A percentile compares a stretch with the other conserved stretches of the same genome.
phyloP scores from a whole-genome alignment of 2,888 invertebrate species.

The Drosophila flavopinicola region DNA sequence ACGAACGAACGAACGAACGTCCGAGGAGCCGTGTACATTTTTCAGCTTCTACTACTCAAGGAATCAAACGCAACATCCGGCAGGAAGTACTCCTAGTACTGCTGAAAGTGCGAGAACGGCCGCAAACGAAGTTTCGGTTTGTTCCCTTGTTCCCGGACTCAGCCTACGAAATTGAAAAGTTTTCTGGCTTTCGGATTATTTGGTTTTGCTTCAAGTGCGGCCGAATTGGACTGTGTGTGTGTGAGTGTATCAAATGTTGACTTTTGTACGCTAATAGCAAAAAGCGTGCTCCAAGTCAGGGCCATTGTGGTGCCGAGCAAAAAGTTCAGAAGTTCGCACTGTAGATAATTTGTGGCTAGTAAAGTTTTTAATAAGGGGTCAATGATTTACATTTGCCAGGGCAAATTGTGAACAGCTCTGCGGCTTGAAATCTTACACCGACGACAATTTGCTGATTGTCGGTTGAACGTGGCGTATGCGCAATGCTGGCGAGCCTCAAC shows the following conservation, averaged over 20 bases:
- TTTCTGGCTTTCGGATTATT: constrained; percentile 63
- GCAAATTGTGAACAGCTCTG: constrained; percentile 34
- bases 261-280: constrained; percentile 76
- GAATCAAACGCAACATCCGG: constrained; percentile 65
- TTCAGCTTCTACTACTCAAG: constrained; percentile 39
- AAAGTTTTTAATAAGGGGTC: constrained; percentile 79
- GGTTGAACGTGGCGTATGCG: constrained; percentile 23
- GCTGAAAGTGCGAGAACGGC: constrained; percentile 2
- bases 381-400: constrained; percentile 72
- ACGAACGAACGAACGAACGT: no score
- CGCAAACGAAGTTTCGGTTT: background rate
- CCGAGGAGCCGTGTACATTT: constrained; percentile 71
- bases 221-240: constrained; percentile 11
- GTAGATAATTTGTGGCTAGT: constrained; percentile 73
- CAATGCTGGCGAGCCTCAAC: constrained; percentile 4
- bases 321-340: constrained; percentile 71
- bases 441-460: constrained; percentile 30
- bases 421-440: constrained; percentile 18
- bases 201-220: constrained; percentile 65
- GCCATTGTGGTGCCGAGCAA: constrained; percentile 56
- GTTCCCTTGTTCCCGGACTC: background rate
- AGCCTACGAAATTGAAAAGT: constrained; percentile 74
- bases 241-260: constrained; percentile 61
- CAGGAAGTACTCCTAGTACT: constrained; percentile 21
- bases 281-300: constrained; percentile 50